Conservation (phyloP, 2,888 invertebrate species). For the Cactoblastis cactorum region DNA sequence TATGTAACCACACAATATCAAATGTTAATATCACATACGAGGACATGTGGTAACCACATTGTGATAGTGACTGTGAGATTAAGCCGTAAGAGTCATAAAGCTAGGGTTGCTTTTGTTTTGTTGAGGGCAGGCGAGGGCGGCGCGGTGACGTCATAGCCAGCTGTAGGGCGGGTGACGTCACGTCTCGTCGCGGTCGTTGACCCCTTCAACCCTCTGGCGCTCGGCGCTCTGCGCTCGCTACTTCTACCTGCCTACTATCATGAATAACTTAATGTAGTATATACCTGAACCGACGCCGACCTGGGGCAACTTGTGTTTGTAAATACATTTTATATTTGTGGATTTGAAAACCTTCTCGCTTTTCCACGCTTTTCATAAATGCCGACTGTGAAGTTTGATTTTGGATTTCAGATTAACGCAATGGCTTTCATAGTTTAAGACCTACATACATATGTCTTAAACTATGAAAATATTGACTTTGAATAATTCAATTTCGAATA, state of each 20-base stretch:
- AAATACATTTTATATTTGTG: slow-evolving; percentile 24
- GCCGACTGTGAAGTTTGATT: neutral
- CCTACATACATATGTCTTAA: too few relatives aligned
- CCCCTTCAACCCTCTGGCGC: slow-evolving; percentile 57
- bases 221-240: slow-evolving; percentile 37
- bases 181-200: slow-evolving; percentile 62
- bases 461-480: too few relatives aligned
- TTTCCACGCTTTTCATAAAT: neutral
- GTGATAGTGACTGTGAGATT: slow-evolving; percentile 44
- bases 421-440: too few relatives aligned
- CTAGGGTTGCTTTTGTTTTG: slow-evolving; percentile 55
- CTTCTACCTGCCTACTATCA: slow-evolving; percentile 53
- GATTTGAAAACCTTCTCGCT: slow-evolving; percentile 3
- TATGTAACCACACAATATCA: slow-evolving; percentile 56
- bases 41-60: slow-evolving; percentile 63
- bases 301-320: slow-evolving; percentile 62
- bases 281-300: slow-evolving; percentile 49
- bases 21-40: slow-evolving; percentile 51
- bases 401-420: neutral
- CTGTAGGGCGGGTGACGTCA: slow-evolving; percentile 77
- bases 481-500: too few relatives aligned
- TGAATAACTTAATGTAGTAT: slow-evolving; percentile 67
- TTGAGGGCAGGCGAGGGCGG: slow-evolving; percentile 44
- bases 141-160: slow-evolving; percentile 71
- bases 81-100: slow-evolving; percentile 45